Base-by-base conservation (phyloP, 1,140 invertebrate species). In the Brachionus sp. region DNA sequence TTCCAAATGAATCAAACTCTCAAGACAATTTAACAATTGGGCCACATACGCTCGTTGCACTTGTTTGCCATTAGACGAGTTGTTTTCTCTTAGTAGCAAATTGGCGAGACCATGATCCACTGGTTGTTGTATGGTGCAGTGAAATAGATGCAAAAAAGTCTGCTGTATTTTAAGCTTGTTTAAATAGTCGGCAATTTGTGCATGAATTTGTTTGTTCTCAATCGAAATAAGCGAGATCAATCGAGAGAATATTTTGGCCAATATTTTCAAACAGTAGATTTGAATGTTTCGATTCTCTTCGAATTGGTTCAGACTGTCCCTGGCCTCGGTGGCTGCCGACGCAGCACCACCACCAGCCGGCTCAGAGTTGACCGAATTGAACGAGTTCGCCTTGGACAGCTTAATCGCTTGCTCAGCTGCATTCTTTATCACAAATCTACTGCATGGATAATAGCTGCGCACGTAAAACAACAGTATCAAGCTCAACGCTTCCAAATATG, bases 1-100 rank as follows among this genome's bases (percentile, higher is more conserved):
- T 80, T 80, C 77, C 57, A 80, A 19, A 9, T 80, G 3, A 13
- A 80, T 80, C 57, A 80, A 66, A 66, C 57, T 80, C 23, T 80
- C 33, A 35, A 80, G 19, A 64, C 77, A 80, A 37, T 13, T n/a
- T 7, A 80, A 4, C 33, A 80, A 23, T 23, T 80, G 50, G n/a
- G 7, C 37, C 1, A 80, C 77, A 35, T 80, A 80, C 1, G 23
- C 3, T 0, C 57, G 35, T 37, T 80, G 50, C 25, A 3, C 37
- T 46, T 75, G 70, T 33, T 75, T 75, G 9, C 2, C 3, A 57
- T 57, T 57, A 2, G 10, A 16, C 12, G 23, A n/a, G 12, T 66
- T 25, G 62, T 66, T 46, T 10, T 25, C 9, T 75, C 23, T 25
- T 0, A 75, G 70, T 0, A 75, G 37, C 3, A 75, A 46, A 46